Conservation (phyloP, 2,113 vertebrate genomes). For the Suncus etruscus region DNA sequence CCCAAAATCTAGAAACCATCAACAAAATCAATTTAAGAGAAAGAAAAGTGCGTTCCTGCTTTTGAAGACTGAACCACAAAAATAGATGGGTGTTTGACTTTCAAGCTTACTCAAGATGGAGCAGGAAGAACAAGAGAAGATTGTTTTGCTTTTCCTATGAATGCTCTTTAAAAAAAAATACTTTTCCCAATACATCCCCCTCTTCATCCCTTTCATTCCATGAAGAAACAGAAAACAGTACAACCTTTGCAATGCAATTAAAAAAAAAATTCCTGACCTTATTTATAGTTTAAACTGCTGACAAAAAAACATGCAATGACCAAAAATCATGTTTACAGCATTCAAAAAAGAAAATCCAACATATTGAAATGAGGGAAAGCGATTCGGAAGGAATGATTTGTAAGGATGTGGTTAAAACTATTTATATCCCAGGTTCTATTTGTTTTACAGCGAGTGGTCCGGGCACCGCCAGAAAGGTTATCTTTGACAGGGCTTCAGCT, state of each 20-base stretch:
- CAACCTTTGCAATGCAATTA: constrained; percentile 83
- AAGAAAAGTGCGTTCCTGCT: not conserved
- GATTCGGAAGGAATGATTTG: constrained; percentile 87
- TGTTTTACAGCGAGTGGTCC: constrained; percentile 89
- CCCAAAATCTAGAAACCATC: not conserved
- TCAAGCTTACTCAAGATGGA: not conserved
- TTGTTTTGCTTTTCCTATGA: constrained; percentile 30
- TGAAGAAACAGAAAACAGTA: constrained; percentile 74
- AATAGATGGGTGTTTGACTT: not conserved
- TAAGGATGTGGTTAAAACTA: constrained; percentile 89
- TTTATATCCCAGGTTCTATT: constrained; percentile 89
- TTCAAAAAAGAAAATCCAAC: constrained; percentile 47
- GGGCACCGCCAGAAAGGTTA: constrained; percentile 91
- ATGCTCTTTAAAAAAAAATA: constrained; percentile 47
- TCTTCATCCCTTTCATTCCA: constrained; percentile 29
- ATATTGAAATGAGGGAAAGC: constrained; percentile 70
- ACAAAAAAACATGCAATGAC: constrained; percentile 81
- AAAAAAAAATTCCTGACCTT: constrained; percentile 83
- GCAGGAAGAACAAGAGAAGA: not conserved
- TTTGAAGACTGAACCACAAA: not conserved
- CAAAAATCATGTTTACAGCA: constrained; percentile 61
- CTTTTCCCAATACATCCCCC: not conserved
- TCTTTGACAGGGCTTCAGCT: constrained; percentile 93
- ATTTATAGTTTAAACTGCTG: constrained; percentile 82
- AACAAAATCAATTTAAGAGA: not conserved